Evolutionary conservation across 2,113 vertebrate genomes (phyloP).

Genomic region (Gambusia holbrooki): DNA sequence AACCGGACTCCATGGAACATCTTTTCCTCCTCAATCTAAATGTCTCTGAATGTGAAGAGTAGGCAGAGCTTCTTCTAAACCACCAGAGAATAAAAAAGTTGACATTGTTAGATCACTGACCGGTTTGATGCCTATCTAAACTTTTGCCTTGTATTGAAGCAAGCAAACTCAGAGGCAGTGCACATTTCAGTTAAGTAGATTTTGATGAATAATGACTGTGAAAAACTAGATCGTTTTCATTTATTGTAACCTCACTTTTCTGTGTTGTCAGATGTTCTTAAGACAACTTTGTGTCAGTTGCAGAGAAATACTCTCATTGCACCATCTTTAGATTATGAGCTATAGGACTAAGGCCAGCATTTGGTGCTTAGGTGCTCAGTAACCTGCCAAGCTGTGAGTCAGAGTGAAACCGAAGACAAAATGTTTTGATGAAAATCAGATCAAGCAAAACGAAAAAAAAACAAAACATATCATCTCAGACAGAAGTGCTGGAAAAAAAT

Average conservation of each 20-base stretch:
- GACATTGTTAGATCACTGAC: not conserved
- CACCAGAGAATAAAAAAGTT: not conserved
- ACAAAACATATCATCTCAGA: not conserved
- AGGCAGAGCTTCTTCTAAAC: not conserved
- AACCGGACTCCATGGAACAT: constrained; percentile 35
- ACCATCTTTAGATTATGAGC: not conserved
- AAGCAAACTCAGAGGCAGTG: not conserved
- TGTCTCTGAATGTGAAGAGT: not conserved
- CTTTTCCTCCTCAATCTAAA: not conserved
- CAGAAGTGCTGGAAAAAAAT: not conserved
- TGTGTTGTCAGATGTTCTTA: not conserved
- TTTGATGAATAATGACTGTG: not conserved
- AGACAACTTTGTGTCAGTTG: not conserved
- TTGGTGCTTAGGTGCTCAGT: not conserved
- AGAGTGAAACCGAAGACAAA: not conserved
- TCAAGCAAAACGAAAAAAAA: not conserved
- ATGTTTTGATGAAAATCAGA: not conserved
- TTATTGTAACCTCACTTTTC: not conserved
- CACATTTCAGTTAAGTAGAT: not conserved
- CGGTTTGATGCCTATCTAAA: not conserved
- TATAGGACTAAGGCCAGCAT: not conserved
- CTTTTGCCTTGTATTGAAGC: not conserved
- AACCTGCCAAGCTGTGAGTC: not conserved
- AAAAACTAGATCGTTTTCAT: not conserved
- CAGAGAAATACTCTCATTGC: not conserved